Evolutionary conservation across 1,140 invertebrate species (phyloP).

Genomic region (Eubasilissa regina): DNA sequence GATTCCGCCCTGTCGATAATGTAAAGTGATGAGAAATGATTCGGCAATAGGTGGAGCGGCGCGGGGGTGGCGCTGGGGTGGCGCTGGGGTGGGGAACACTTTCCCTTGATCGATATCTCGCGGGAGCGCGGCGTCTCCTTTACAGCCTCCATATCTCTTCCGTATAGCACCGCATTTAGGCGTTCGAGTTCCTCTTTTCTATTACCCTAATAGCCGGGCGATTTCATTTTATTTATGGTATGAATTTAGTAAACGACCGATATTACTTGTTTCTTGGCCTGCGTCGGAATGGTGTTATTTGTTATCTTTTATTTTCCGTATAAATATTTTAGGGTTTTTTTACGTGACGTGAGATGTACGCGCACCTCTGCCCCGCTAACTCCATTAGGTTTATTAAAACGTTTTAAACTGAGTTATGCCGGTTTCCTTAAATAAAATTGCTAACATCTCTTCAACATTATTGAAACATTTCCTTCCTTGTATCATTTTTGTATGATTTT

Average conservation of each 20-base stretch:
- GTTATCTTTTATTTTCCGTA: slow-evolving; percentile 60
- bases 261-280: slow-evolving; percentile 61
- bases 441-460: slow-evolving; percentile 8
- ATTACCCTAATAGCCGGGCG: slow-evolving; percentile 61
- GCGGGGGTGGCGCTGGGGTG: slow-evolving; percentile 20
- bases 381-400: slow-evolving; percentile 60
- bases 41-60: slow-evolving; percentile 38
- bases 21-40: slow-evolving; percentile 46
- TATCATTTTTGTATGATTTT: neutral
- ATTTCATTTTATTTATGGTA: slow-evolving; percentile 61
- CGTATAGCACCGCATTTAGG: slow-evolving; percentile 54
- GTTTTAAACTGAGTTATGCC: slow-evolving; percentile 58
- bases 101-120: slow-evolving; percentile 58
- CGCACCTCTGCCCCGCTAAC: slow-evolving; percentile 38
- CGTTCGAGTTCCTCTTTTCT: slow-evolving; percentile 60
- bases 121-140: slow-evolving; percentile 35
- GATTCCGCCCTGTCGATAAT: slow-evolving; percentile 43
- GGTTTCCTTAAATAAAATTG: slow-evolving; percentile 47
- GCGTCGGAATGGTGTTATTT: slow-evolving; percentile 60
- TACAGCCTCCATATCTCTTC: slow-evolving; percentile 56
- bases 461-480: neutral
- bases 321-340: slow-evolving; percentile 60
- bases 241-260: slow-evolving; percentile 61
- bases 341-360: slow-evolving; percentile 31
- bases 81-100: slow-evolving; percentile 48